Evolutionary conservation across 2,888 invertebrate genomes (phyloP).

Genomic region (Elysia crispata): DNA sequence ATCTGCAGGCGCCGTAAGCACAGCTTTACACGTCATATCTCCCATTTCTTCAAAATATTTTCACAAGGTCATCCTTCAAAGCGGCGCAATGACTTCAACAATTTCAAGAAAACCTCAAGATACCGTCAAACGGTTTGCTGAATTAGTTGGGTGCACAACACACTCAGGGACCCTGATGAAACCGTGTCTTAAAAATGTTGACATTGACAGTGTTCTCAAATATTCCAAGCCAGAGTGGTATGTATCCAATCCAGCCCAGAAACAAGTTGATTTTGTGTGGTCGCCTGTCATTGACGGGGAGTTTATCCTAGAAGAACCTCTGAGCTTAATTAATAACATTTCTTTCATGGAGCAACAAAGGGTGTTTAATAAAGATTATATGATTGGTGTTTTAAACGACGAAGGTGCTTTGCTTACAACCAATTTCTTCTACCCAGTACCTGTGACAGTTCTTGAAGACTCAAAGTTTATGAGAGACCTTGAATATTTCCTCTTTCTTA

Average conservation of each 20-base stretch:
- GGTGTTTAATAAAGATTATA: conserved; percentile 31
- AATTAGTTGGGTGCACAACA: conserved; percentile 25
- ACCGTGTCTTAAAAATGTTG: conserved; percentile 18
- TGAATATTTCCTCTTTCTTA: too few species aligned
- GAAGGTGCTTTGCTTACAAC: too few species aligned
- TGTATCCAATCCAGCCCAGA: not conserved
- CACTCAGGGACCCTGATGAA: not conserved
- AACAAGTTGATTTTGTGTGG: conserved; percentile 44
- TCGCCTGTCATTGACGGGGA: conserved; percentile 34
- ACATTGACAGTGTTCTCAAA: not conserved
- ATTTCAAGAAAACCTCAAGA: conserved; percentile 16
- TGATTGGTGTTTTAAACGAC: too few species aligned
- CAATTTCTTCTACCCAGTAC: too few species aligned
- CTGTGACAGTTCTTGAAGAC: too few species aligned
- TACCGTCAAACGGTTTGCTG: not conserved
- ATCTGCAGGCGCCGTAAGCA: conserved; percentile 47
- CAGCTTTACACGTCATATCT: conserved; percentile 35
- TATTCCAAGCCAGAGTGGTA: conserved; percentile 20
- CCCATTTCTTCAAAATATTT: conserved; percentile 31
- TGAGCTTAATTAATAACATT: conserved; percentile 20
- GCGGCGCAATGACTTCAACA: conserved; percentile 21
- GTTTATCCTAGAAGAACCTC: conserved; percentile 36
- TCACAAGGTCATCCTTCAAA: conserved; percentile 41
- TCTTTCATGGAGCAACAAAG: conserved; percentile 1
- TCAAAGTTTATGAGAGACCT: too few species aligned